Evolutionary conservation across 2,797 vertebrate species (phyloP).

Genomic region (Labeo calbasu): DNA sequence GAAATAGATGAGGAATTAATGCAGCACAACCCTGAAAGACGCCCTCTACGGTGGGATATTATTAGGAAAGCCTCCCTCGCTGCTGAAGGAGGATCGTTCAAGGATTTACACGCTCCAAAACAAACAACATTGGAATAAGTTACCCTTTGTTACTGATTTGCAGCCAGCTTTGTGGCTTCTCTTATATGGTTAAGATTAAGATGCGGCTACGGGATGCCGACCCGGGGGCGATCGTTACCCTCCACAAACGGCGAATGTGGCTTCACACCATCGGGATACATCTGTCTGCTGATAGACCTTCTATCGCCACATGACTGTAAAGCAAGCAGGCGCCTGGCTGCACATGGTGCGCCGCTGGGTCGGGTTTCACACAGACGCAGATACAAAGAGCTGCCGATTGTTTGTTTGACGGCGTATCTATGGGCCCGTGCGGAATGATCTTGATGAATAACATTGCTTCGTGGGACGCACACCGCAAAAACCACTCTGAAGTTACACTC

Average conservation of each 20-base stretch:
- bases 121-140: slow-evolving; percentile 40
- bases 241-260: slow-evolving; percentile 26
- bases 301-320: slow-evolving; percentile 51
- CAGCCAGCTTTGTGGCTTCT: slow-evolving; percentile 37
- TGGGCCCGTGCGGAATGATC: slow-evolving; percentile 35
- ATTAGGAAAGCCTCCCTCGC: slow-evolving; percentile 24
- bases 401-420: slow-evolving; percentile 56
- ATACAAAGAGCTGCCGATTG: slow-evolving; percentile 54
- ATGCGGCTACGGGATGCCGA: slow-evolving; percentile 20
- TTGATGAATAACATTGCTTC: slow-evolving; percentile 49
- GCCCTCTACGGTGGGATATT: slow-evolving; percentile 19
- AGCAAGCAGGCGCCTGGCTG: slow-evolving; percentile 53
- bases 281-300: slow-evolving; percentile 48
- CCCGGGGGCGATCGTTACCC: slow-evolving; percentile 5
- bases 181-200: slow-evolving; percentile 32
- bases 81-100: slow-evolving; percentile 26
- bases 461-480: slow-evolving; percentile 23
- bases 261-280: slow-evolving; percentile 18
- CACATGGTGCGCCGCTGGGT: slow-evolving; percentile 48
- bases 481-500: slow-evolving; percentile 25
- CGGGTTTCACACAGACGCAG: slow-evolving; percentile 46
- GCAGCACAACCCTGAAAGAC: slow-evolving; percentile 27
- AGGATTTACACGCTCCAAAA: slow-evolving; percentile 45
- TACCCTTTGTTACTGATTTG: slow-evolving; percentile 32
- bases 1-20: slow-evolving; percentile 23